Evolutionary conservation across 1,140 invertebrate species (phyloP), one percentile per base, ranked within the genome.

Genomic region (Drosophila truncata): DNA sequence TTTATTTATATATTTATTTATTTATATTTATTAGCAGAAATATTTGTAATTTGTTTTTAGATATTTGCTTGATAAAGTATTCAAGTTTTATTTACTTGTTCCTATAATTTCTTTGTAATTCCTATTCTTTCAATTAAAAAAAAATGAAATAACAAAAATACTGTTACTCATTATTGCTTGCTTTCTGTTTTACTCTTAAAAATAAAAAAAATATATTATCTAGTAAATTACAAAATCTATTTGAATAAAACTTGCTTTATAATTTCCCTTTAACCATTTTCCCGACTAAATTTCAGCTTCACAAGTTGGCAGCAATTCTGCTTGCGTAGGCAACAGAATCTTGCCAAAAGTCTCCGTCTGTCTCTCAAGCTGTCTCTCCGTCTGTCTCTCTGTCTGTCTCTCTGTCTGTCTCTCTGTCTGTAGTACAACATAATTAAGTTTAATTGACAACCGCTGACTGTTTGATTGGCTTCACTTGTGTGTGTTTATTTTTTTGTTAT

Each of bases 401-500:
- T 25, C 23, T 9, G 20, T n/a, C 47, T 31, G 27, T 52, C 29
- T 20, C 10, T 54, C 20, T 25, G 52, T 55, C 52, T 25, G 33
- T 37, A 55, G 52, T 72, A 49, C 66, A 72, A 71, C 69, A 72
- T 72, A 72, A 72, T 72, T 72, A 72, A 72, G 66, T 72, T 72
- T 72, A 72, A 72, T 72, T 72, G 69, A 72, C 69, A 72, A 72
- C 69, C 69, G 66, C 69, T 72, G 69, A 72, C 69, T 72, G 66
- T 72, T 72, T 72, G 69, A 72, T 72, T 72, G 69, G 69, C 69
- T 72, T 72, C 69, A 59, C 69, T 72, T 72, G 66, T 72, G 46
- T 47, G 46, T n/a, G 8, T 47, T 14, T 25, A 3, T 39, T 27
- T 47, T 44, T 44, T 59, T 13, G 31, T 25, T 0, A 42, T 11